These are phyloP conservation scores for Drosophila parvula DNA, from an alignment of 1,140 invertebrate genomes.

Conservation along the genomic window DNA sequence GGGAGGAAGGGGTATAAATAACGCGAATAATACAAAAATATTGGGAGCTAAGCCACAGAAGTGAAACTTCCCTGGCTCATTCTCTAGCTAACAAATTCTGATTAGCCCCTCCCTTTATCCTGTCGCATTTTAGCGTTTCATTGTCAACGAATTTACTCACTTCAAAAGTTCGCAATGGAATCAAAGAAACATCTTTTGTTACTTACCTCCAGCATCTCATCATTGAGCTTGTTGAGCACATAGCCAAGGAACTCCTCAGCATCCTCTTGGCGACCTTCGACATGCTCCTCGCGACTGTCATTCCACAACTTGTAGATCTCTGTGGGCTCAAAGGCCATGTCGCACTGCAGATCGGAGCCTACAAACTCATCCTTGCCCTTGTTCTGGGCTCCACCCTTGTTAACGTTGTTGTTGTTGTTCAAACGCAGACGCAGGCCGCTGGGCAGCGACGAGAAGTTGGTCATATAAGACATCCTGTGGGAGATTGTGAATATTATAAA, in stretches of 20 bases:
- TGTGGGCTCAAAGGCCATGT: constrained; percentile 91
- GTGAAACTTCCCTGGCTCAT: too few relatives aligned
- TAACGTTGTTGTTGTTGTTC: constrained; percentile 64
- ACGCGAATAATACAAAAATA: too few relatives aligned
- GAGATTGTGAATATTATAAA: neutral
- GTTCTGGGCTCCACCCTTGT: constrained; percentile 67
- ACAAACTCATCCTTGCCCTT: constrained; percentile 84
- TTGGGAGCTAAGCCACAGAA: too few relatives aligned
- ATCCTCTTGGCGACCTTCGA: constrained; percentile 95
- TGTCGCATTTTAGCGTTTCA: too few relatives aligned
- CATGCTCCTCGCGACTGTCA: constrained; percentile 89
- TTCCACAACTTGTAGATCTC: constrained; percentile 93
- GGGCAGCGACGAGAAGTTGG: constrained; percentile 88
- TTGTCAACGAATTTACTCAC: too few relatives aligned
- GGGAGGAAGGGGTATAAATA: neutral
- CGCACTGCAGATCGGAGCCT: constrained; percentile 72
- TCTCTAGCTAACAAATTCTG: too few relatives aligned
- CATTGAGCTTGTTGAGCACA: constrained; percentile 96
- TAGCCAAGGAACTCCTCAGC: constrained; percentile 97
- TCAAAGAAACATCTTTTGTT: too few relatives aligned
- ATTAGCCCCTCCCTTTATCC: too few relatives aligned
- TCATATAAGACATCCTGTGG: constrained; percentile 86
- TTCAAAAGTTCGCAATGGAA: too few relatives aligned
- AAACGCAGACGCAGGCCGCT: constrained; percentile 84
- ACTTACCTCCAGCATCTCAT: constrained; percentile 95